phyloP scores from a whole-genome alignment of 2,797 vertebrate species.

The Lutjanus campechanus region DNA sequence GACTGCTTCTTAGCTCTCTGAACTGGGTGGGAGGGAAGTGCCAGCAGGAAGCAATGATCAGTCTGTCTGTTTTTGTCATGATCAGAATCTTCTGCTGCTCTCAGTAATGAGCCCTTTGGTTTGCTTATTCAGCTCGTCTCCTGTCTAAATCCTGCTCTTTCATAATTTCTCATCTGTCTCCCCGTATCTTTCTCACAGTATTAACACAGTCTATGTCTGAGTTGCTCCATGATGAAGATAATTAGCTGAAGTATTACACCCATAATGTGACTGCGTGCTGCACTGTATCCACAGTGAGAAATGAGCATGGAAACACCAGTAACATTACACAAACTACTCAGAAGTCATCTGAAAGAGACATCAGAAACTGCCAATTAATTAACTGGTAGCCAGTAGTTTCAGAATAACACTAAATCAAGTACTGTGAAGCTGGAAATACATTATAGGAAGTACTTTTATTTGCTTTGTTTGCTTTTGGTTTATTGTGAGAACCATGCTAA shows the following conservation, averaged over 20 bases:
- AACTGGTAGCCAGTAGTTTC: neutral
- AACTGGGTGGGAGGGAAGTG: constrained; percentile 30
- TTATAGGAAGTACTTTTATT: neutral
- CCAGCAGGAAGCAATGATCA: constrained; percentile 39
- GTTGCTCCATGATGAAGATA: constrained; percentile 4
- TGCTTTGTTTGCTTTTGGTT: neutral
- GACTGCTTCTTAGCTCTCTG: constrained; percentile 17
- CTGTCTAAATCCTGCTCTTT: constrained; percentile 3
- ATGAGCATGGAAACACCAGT: neutral
- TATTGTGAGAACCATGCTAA: too few species aligned
- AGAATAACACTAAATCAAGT: neutral
- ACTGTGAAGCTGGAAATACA: neutral
- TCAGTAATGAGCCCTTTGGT: constrained; percentile 47
- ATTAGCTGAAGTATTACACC: constrained; percentile 14
- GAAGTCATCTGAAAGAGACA: neutral
- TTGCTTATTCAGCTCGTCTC: constrained; percentile 25
- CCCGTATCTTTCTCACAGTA: neutral
- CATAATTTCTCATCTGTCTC: constrained; percentile 13
- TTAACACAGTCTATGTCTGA: constrained; percentile 4
- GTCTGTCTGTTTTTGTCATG: constrained; percentile 28
- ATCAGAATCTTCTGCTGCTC: constrained; percentile 36
- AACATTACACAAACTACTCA: neutral
- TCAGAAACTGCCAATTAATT: neutral
- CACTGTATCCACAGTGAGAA: neutral
- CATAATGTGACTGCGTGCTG: neutral